phyloP scores from a whole-genome alignment of 2,797 vertebrate species.

The Cyprinella venusta region DNA sequence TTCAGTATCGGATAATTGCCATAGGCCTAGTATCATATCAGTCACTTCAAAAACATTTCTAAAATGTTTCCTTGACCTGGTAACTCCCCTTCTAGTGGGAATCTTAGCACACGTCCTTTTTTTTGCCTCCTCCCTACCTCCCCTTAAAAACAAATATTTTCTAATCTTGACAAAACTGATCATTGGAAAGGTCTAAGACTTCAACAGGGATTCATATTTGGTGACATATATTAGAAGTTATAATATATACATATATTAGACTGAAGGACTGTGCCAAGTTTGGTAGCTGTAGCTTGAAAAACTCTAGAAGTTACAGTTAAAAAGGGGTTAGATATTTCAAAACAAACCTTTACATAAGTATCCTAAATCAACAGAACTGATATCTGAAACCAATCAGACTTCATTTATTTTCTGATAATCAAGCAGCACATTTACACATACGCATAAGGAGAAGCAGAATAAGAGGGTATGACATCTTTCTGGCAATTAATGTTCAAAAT shows the following conservation, averaged over 20 bases:
- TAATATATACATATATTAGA: too few relatives aligned
- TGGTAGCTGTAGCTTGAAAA: not conserved
- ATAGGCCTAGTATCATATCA: not conserved
- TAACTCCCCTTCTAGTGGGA: too few relatives aligned
- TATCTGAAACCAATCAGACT: not conserved
- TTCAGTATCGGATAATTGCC: not conserved
- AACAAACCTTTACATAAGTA: too few relatives aligned
- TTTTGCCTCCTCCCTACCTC: too few relatives aligned
- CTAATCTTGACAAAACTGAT: not conserved
- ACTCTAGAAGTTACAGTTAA: not conserved
- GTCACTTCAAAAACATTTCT: not conserved
- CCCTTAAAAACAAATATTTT: not conserved
- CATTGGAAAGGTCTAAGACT: too few relatives aligned
- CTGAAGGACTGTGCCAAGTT: too few relatives aligned
- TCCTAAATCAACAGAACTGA: not conserved
- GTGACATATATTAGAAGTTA: too few relatives aligned
- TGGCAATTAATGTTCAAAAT: not conserved
- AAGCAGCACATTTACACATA: constrained; percentile 33
- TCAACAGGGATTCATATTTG: too few relatives aligned
- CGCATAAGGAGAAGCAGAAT: constrained; percentile 1
- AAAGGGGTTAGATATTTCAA: not conserved
- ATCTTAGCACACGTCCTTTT: too few relatives aligned
- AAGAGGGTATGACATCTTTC: not conserved
- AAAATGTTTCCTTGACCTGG: too few relatives aligned
- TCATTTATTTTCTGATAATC: constrained; percentile 27